Base-by-base conservation (phyloP, 2,113 vertebrate species). In the Lepidothrix coronata region DNA sequence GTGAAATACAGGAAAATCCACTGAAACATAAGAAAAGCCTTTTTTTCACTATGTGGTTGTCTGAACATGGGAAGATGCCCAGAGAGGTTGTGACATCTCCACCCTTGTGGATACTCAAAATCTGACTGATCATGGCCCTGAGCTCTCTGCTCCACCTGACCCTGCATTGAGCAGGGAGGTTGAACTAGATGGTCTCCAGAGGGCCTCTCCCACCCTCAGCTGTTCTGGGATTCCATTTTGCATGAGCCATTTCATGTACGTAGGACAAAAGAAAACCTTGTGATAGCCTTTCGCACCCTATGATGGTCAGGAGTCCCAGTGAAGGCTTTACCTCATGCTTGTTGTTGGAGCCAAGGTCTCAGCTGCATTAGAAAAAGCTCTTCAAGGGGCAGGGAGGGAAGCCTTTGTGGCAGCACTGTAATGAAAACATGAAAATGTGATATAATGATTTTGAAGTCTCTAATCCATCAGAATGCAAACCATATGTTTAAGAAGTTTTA, bases 401-500 rank as follows among this genome's bases (percentile, higher is more conserved):
- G 33, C 8, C 23, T 94, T 23, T 66, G 46, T 88, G 51, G 59
- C 48, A 91, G 33, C 3, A 23, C 5, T 79, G 30, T 27, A 87
- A 90, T 5, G 44, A 89, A 94, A 72, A 24, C 12, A 55, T 35
- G 39, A 71, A 79, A 59, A 59, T 5, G 43, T 28, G 20, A 96
- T 83, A 82, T 73, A 92, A 93, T 70, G n/a, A 92, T 91, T 97
- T 89, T 91, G 51, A 70, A 85, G 43, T 31, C 48, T 96, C 76
- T 85, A 74, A 43, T 80, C 62, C 35, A 74, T 93, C 52, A 89
- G 91, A 97, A 97, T 95, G 72, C 49, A 97, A 96, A 97, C 74
- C 96, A 97, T 73, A 95, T 96, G 95, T 55, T 77, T 71, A 89
- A 91, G 72, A 95, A 95, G 35, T 76, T 97, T 84, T 92, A 78